Conservation (phyloP, 2,888 invertebrate species). For the Onchidella celtica region DNA sequence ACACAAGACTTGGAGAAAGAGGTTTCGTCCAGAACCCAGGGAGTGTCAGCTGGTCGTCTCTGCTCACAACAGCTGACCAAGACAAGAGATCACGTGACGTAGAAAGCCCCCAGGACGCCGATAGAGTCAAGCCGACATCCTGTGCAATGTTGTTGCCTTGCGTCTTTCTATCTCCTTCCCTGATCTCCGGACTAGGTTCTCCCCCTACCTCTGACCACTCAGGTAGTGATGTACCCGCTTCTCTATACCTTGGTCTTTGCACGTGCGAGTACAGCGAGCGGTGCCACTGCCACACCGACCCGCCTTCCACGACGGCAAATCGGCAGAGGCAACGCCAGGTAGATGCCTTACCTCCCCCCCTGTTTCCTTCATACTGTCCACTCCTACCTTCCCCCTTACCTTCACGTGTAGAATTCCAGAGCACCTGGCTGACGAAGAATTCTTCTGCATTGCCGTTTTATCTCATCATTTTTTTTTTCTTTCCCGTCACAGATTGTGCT, state of each 20-base stretch:
- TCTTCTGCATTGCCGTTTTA: background rate
- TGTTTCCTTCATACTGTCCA: background rate
- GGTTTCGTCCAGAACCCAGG: background rate
- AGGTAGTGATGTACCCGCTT: conserved; percentile 26
- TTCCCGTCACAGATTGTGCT: background rate
- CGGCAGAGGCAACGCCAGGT: conserved; percentile 7
- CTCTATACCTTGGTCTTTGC: background rate
- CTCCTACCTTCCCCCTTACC: background rate
- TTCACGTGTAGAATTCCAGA: background rate
- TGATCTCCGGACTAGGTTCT: background rate
- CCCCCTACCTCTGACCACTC: conserved; percentile 19
- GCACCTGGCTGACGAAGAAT: conserved; percentile 3
- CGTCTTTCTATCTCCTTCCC: background rate
- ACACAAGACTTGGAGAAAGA: background rate
- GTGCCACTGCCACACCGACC: conserved; percentile 2
- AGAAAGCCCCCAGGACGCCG: background rate
- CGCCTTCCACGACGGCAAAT: conserved; percentile 9
- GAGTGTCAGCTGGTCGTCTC: background rate
- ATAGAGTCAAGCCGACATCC: conserved; percentile 2
- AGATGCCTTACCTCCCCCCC: background rate
- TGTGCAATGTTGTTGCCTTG: background rate
- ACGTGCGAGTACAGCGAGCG: conserved; percentile 24
- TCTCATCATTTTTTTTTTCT: background rate
- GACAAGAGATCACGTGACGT: background rate
- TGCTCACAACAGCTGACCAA: background rate